Conservation (phyloP, 2,888 invertebrate genomes). For the Aplocera efformata region DNA sequence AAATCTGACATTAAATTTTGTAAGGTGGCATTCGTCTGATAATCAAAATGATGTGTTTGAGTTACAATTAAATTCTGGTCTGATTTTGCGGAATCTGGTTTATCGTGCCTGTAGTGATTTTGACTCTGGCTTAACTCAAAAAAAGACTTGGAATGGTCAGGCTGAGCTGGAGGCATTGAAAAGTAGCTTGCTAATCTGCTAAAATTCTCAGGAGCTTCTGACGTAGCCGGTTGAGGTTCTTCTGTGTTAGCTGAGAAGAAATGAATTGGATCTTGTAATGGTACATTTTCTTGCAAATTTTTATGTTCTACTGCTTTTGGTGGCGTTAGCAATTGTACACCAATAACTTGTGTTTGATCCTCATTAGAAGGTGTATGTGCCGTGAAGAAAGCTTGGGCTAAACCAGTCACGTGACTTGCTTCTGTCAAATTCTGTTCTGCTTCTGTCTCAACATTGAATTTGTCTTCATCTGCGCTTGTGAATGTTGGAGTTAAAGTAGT, state of each 20-base stretch:
- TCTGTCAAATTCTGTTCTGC: no score
- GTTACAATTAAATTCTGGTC: conserved; percentile 34
- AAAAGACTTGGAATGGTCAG: conserved; percentile 70
- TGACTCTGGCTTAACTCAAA: conserved; percentile 74
- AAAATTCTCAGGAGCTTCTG: conserved; percentile 35
- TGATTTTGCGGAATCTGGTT: conserved; percentile 1
- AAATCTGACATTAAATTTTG: conserved; percentile 58
- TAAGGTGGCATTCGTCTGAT: conserved; percentile 34
- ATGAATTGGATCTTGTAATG: conserved; percentile 51
- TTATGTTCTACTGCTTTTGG: conserved; percentile 9
- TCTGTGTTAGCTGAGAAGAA: conserved; percentile 44
- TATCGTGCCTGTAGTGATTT: conserved; percentile 61
- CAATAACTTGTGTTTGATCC: conserved; percentile 10
- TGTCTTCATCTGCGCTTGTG: conserved; percentile 14
- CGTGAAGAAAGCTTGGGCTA: conserved; percentile 6
- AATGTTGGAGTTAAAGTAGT: conserved; percentile 33
- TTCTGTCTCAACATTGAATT: no score
- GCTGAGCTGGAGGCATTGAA: conserved; percentile 54
- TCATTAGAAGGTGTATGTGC: conserved; percentile 6
- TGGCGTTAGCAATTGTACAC: background rate
- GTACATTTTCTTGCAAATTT: conserved; percentile 13
- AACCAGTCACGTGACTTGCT: background rate
- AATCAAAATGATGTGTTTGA: conserved; percentile 29
- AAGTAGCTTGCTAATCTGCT: conserved; percentile 71
- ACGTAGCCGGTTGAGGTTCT: conserved; percentile 10